Evolutionary conservation across 2,888 invertebrate genomes (phyloP), one percentile per base, ranked within the genome.

Genomic region (Dicranocentrus wangi): DNA sequence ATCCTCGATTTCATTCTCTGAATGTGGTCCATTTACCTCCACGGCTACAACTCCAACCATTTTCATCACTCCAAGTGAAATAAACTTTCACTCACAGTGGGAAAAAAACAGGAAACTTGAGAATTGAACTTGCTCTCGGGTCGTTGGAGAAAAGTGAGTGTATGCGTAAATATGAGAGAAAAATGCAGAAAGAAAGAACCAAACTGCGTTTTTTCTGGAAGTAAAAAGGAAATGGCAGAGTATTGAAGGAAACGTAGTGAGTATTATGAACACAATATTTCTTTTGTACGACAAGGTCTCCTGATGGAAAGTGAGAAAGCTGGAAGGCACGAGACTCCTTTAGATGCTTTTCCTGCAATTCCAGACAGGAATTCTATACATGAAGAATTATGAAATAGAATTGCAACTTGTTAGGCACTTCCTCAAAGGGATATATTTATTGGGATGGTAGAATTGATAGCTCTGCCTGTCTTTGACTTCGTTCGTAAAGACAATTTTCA

Each of bases 21-120:
- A 60, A 60, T 60, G 60, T 23, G 25, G 55, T 28, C 60, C 60
- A 60, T 60, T 60, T 58, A n/a, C 17, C 28, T 27, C 17, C 32
- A 2, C 28, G 2, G 7, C 3, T 47, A 10, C 17, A 51, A 51
- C 17, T 17, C 51, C 19, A 1, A 1, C 23, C 23, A 23, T 25
- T 13, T 25, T 55, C 55, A 23, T 55, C 55, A 25, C 23, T 51
- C 19, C n/a, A n/a, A n/a, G n/a, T n/a, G n/a, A n/a, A n/a, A n/a
- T n/a, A n/a, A n/a, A n/a, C n/a, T n/a, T n/a, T n/a, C n/a, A n/a
- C n/a, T n/a, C n/a, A n/a, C n/a, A n/a, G n/a, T n/a, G n/a, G n/a
- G n/a, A n/a, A n/a, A n/a, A n/a, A n/a, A n/a, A n/a, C n/a, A n/a
- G n/a, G n/a, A n/a, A n/a, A n/a, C n/a, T 32, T 32, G 10, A 32